phyloP scores from a whole-genome alignment of 2,797 vertebrate species.

The Ceryle rudis region DNA sequence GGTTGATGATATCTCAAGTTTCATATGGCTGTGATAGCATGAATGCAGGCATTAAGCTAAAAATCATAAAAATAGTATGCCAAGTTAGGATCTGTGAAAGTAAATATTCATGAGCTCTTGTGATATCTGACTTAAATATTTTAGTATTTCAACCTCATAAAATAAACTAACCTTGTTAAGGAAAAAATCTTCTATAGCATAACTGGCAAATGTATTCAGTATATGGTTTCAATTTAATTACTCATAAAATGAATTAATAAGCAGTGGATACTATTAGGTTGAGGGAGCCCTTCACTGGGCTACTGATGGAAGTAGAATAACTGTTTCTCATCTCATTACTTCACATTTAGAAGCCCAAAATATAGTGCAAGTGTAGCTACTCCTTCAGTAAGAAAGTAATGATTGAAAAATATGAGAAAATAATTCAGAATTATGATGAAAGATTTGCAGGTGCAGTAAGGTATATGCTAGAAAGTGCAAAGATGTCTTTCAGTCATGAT shows the following conservation, averaged over 20 bases:
- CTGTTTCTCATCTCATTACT: not conserved
- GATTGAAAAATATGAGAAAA: not conserved
- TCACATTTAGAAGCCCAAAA: not conserved
- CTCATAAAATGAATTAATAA: not conserved
- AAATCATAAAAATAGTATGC: not conserved
- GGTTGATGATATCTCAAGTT: not conserved
- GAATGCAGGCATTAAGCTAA: not conserved
- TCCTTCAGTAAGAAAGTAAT: not conserved
- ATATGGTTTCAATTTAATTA: not conserved
- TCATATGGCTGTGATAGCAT: not conserved
- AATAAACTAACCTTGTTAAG: not conserved
- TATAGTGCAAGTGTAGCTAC: not conserved
- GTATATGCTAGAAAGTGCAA: not conserved
- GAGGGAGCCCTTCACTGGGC: not conserved
- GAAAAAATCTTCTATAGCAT: not conserved
- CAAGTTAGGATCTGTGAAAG: not conserved
- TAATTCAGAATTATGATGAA: not conserved
- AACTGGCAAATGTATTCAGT: not conserved
- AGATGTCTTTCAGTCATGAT: not conserved
- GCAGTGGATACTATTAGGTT: not conserved
- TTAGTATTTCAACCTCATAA: not conserved
- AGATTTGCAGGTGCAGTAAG: not conserved
- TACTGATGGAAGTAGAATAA: not conserved
- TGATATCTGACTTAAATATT: not conserved
- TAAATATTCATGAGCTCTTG: not conserved